Base-by-base conservation (phyloP, 2,888 invertebrate species). In the Troilus luridus region DNA sequence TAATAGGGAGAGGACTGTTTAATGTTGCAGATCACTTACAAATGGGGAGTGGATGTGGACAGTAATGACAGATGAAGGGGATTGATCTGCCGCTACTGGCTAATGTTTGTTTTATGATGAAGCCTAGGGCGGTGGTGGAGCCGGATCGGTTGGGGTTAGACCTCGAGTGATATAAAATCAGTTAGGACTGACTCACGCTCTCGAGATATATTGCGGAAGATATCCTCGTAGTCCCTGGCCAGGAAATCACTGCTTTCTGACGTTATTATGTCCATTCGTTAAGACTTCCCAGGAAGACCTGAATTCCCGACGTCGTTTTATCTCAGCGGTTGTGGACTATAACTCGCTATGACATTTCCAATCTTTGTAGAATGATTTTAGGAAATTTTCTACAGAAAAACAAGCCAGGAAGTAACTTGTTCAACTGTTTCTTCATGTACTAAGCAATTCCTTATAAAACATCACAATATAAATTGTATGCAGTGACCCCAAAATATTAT, bases 101-200 rank as follows among this genome's bases (percentile, higher is more conserved):
- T 85, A 85, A 85, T 85, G 85, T 85, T 85, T 85, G 85, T 85
- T 85, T 85, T 85, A 85, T 85, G 85, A 85, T 58, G 56, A 77
- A 77, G 85, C 56, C 85, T n/a, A n/a, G 54, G 81, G 19, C 56
- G 56, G 6, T 5, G 10, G 81, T 85, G 7, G 17, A 19, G 77
- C 17, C 41, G 41, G 54, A 24, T 24, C 24, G 67, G 24, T 67
- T 67, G 72, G 72, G 72, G 72, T 77, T 41, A 17, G 27, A 7
- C 2, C 14, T 17, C 19, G 27, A 19, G 72, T 77, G 72, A 27
- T 77, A 77, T 77, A 77, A 77, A 77, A 77, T 77, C 72, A 77
- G 72, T 77, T 77, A 77, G 72, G 7, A 27, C 72, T 77, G 72
- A 77, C 72, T 77, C 72, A 77, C 72, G 41, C 27, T 77, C 27